Evolutionary conservation across 2,113 vertebrate genomes (phyloP), one percentile per base, ranked within the genome.

Genomic region (Corythoichthys intestinalis): DNA sequence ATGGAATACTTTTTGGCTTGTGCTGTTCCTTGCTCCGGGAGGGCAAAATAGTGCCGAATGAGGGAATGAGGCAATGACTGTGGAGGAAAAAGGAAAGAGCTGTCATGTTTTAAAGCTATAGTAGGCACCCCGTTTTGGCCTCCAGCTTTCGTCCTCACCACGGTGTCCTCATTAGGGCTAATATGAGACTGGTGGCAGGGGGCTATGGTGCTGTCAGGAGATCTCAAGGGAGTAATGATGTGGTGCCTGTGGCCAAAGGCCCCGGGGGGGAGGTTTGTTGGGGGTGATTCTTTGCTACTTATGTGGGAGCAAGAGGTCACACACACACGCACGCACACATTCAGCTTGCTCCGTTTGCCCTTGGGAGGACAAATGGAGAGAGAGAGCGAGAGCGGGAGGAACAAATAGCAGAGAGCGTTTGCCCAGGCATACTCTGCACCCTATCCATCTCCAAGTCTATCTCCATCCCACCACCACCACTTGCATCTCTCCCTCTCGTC

Each of bases 331-430:
- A 13, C 69, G 61, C 67, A 15, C 72, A 49, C 66, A 77, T 66
- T 82, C 85, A 84, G 83, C 86, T 83, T 84, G 76, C 80, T 74
- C 59, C 58, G 66, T 85, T 89, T 87, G 85, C 89, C 87, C 88
- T 87, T 88, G 89, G 85, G 88, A 89, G 82, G 81, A 77, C 82
- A 78, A 87, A 76, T 56, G 74, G 56, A 73, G 64, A 10, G 7
- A 15, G 67, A 70, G 81, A 74, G 85, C 20, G 20, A 28, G 20
- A 28, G 20, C 0, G 20, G 20, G 20, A 28, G 20, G 83, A 81
- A 83, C 79, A 84, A 90, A 88, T 81, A 81, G 82, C 58, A 3
- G 85, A 83, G 84, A 84, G 80, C 85, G 82, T 89, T 87, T 85
- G 81, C 80, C 72, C 79, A 80, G 72, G 77, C 76, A 60, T 65